A percentile compares a stretch with the other conserved stretches of the same genome.
Conservation (phyloP, 2,113 vertebrate genomes). For the Ptilorrhoa leucosticta region DNA sequence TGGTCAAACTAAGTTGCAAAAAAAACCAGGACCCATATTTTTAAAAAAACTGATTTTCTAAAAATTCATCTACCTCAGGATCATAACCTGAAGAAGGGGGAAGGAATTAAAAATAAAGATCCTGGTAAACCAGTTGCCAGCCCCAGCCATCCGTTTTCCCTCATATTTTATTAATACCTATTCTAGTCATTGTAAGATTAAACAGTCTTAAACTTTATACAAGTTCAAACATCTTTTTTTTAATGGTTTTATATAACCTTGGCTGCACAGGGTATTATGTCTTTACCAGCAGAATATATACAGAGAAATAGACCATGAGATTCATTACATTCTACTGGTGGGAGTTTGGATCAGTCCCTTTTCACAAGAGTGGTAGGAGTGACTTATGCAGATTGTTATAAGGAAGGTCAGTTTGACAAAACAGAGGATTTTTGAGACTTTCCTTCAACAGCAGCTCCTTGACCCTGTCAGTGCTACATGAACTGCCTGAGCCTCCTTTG, state of each 20-base stretch:
- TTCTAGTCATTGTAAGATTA: background rate
- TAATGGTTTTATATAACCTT: background rate
- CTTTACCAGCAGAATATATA: background rate
- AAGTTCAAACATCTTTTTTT: background rate
- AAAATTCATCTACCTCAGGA: background rate
- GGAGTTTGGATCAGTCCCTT: background rate
- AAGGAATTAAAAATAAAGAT: background rate
- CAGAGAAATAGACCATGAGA: background rate
- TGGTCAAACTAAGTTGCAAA: background rate
- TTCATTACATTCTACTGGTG: background rate
- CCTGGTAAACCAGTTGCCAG: background rate
- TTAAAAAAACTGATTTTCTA: background rate
- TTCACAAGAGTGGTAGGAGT: background rate
- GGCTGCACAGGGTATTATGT: background rate
- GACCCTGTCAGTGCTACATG: background rate
- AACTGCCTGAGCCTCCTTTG: background rate
- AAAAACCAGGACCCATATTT: background rate
- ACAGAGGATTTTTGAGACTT: background rate
- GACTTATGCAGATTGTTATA: rapidly evolving
- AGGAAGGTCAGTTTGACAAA: background rate
- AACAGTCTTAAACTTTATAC: background rate
- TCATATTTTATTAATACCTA: background rate
- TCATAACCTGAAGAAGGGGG: background rate
- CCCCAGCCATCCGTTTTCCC: background rate
- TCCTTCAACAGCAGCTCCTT: background rate